Base-by-base conservation (phyloP, 2,888 invertebrate genomes). In the Psylliodes chrysocephalus region DNA sequence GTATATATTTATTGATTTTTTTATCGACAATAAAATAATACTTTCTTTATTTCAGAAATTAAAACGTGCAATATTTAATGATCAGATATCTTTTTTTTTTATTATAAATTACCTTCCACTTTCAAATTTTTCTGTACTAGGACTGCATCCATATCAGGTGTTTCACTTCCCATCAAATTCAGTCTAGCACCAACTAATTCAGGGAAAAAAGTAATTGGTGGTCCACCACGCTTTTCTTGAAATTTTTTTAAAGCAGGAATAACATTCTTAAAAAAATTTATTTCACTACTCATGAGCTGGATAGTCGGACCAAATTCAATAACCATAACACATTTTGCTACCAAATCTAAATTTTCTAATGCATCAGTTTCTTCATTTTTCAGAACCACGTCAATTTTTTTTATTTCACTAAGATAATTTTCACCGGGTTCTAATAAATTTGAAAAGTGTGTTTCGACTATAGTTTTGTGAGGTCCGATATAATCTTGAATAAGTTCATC, bases 61-160 rank as follows among this genome's bases (percentile, higher is more conserved):
- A n/a, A n/a, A n/a, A n/a, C n/a, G n/a, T n/a, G n/a, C n/a, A n/a
- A n/a, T n/a, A n/a, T n/a, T n/a, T n/a, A n/a, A n/a, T n/a, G n/a
- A n/a, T n/a, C n/a, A n/a, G n/a, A n/a, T n/a, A n/a, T n/a, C n/a
- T n/a, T n/a, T n/a, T n/a, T n/a, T n/a, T n/a, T n/a, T n/a, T n/a
- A n/a, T n/a, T n/a, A n/a, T n/a, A n/a, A 33, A 1, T 4, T 55
- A 67, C 67, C 64, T 56, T 52, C 25, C 17, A 28, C 33, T 25
- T 82, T 83, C 2, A 86, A 68, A 73, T 87, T 85, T 63, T 86
- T 85, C 71, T 86, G 74, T 1, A 87, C 65, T n/a, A 87, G 76
- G 0, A 84, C 81, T 0, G 86, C 85, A 64, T 86, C 78, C 0
- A 84, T 79, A 63, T 85, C 85, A 1, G 85, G 82, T n/a, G 73